These are phyloP conservation scores for Sminthurides aquaticus DNA, from an alignment of 2,888 invertebrate genomes.

Conservation along the genomic window DNA sequence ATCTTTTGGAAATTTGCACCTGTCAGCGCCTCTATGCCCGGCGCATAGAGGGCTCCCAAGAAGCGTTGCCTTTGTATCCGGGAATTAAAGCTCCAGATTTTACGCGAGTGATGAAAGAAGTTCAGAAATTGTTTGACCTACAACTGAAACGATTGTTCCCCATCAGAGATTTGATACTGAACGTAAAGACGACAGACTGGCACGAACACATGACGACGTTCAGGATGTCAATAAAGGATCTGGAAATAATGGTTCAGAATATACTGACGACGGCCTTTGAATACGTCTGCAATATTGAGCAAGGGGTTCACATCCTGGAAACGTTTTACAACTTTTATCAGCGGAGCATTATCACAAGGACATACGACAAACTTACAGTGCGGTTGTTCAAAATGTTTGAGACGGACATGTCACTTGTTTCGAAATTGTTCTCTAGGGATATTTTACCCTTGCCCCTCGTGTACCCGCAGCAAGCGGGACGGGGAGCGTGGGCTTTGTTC, in stretches of 20 bases:
- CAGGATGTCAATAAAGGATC: slow-evolving; percentile 51
- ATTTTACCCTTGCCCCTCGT: slow-evolving; percentile 30
- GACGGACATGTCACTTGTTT: slow-evolving; percentile 58
- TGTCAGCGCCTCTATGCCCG: slow-evolving; percentile 82
- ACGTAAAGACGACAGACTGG: slow-evolving; percentile 64
- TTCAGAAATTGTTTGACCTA: slow-evolving; percentile 66
- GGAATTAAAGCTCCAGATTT: slow-evolving; percentile 56
- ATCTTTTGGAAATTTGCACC: slow-evolving; percentile 79
- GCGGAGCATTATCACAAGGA: slow-evolving; percentile 52
- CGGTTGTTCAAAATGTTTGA: slow-evolving; percentile 58
- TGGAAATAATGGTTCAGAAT: slow-evolving; percentile 72
- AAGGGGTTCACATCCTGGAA: slow-evolving; percentile 68
- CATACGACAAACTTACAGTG: slow-evolving; percentile 55
- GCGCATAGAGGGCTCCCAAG: slow-evolving; percentile 60
- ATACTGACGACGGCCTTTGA: slow-evolving; percentile 70
- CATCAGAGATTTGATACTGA: slow-evolving; percentile 49
- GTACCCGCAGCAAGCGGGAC: slow-evolving; percentile 32
- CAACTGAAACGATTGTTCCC: slow-evolving; percentile 51
- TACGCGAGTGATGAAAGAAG: slow-evolving; percentile 48
- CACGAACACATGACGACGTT: slow-evolving; percentile 61
- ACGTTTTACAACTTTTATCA: slow-evolving; percentile 70
- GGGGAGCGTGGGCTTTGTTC: slow-evolving; percentile 35
- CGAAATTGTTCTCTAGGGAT: slow-evolving; percentile 33
- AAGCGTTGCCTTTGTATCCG: slow-evolving; percentile 65
- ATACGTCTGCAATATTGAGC: slow-evolving; percentile 69